Evolutionary conservation across 2,888 invertebrate species (phyloP).

Genomic region (Hemistola chrysoprasaria): DNA sequence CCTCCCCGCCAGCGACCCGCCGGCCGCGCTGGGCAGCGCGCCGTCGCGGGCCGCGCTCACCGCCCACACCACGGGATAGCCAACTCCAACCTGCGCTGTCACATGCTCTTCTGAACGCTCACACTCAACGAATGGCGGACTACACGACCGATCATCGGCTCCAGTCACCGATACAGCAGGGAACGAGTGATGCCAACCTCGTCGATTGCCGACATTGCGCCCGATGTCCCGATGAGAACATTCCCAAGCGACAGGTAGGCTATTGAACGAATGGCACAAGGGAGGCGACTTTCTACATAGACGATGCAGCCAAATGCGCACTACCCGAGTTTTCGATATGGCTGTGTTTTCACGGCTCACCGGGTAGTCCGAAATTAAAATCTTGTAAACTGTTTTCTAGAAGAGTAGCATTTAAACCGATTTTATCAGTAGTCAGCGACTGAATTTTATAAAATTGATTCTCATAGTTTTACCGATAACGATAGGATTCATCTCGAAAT

Average conservation of each 20-base stretch:
- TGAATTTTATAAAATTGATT: constrained; percentile 76
- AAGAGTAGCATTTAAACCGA: constrained; percentile 65
- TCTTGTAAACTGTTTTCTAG: constrained; percentile 76
- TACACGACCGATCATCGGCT: constrained; percentile 12
- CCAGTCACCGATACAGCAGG: no score
- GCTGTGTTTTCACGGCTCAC: constrained; percentile 50
- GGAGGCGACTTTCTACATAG: constrained; percentile 66
- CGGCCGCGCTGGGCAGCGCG: constrained; percentile 85
- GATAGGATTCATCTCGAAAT: constrained; percentile 65
- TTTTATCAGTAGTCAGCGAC: constrained; percentile 77
- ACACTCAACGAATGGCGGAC: constrained; percentile 8
- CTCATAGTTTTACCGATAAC: constrained; percentile 67
- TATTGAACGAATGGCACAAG: constrained; percentile 74
- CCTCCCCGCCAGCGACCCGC: constrained; percentile 91
- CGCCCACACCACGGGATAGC: constrained; percentile 82
- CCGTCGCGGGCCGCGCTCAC: constrained; percentile 83
- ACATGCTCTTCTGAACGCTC: constrained; percentile 78
- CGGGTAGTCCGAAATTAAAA: constrained; percentile 52
- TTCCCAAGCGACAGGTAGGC: constrained; percentile 65
- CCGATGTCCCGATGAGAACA: constrained; percentile 52
- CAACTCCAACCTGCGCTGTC: constrained; percentile 82
- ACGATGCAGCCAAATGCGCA: constrained; percentile 55
- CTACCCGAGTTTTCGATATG: constrained; percentile 54
- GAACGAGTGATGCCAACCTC: constrained; percentile 5
- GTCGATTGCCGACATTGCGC: constrained; percentile 47